Evolutionary conservation across 2,113 vertebrate genomes (phyloP), one percentile per base, ranked within the genome.

Genomic region (Cyanoderma ruficeps): DNA sequence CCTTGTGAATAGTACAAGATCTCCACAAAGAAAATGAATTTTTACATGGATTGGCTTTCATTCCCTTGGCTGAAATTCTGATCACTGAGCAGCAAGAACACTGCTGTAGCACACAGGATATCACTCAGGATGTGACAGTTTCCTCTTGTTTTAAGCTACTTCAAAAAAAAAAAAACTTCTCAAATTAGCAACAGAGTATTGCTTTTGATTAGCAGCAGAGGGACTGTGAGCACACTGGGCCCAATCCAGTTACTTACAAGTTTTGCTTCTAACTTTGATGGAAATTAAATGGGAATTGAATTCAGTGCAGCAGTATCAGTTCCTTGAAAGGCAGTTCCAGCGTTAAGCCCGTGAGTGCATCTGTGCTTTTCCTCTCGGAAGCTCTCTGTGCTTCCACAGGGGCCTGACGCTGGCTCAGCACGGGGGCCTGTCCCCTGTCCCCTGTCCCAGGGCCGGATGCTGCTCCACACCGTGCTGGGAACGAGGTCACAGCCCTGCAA

Each of bases 81-180:
- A 98, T 97, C 97, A 95, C 92, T 91, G 94, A 98, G 95, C 96
- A 96, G 97, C 83, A 95, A 97, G 95, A 97, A 97, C 14, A 44
- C 94, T 71, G 94, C 93, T 41, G 56, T 88, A 68, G 95, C 97
- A 98, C 97, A 97, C 97, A 97, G 97, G 97, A 98, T 98, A 97
- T 97, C 97, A 95, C 94, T 98, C 98, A 98, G 98, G 98, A 98
- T 98, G 90, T 95, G 94, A 95, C 98, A 83, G 87, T 83, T 98
- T 98, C 98, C 98, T 98, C 72, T 83, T 87, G 94, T 96, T 97
- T 97, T 83, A 96, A 97, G 96, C 71, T 49, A 93, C 87, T 93
- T 95, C 14, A 28, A 67, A 15, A 59, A 59, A 52, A 68, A 88
- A 49, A 50, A 53, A 47, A 25, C 56, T 61, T 92, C 96, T 95